These are phyloP conservation scores for Hecatera dysodea DNA, from an alignment of 2,888 invertebrate genomes.

Conservation along the genomic window DNA sequence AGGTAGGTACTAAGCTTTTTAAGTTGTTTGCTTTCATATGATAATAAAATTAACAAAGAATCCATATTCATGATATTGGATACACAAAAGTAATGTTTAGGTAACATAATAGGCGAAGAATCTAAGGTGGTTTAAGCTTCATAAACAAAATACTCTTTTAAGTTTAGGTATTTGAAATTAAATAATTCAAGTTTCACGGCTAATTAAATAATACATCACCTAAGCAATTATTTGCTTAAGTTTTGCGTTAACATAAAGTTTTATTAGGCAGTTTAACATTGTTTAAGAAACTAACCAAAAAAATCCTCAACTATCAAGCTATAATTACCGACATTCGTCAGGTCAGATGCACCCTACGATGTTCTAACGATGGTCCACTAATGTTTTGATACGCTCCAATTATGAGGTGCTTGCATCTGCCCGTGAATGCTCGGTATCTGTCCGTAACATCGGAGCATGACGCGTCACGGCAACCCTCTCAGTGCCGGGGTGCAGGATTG, in stretches of 20 bases:
- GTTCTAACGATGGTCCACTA: conserved; percentile 72
- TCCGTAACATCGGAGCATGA: conserved; percentile 82
- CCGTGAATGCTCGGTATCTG: conserved; percentile 82
- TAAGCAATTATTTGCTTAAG: too few species aligned
- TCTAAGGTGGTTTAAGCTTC: too few species aligned
- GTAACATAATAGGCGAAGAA: too few species aligned
- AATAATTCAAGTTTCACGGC: too few species aligned
- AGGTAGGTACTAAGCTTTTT: too few species aligned
- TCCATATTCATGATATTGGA: neutral
- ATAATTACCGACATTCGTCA: conserved; percentile 60
- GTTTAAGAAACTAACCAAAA: conserved; percentile 1
- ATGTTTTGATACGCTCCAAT: conserved; percentile 90
- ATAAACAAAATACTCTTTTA: too few species aligned
- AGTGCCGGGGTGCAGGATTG: conserved; percentile 68
- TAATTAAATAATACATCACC: too few species aligned
- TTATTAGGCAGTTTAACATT: neutral
- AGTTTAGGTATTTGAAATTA: too few species aligned
- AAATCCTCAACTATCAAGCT: conserved; percentile 54
- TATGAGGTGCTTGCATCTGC: conserved; percentile 86
- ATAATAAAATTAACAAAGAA: neutral
- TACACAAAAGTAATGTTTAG: too few species aligned
- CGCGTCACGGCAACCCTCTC: conserved; percentile 87
- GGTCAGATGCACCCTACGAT: conserved; percentile 52
- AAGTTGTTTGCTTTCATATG: neutral
- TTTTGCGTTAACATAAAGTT: neutral